phyloP scores from a whole-genome alignment of 2,797 vertebrate genomes.

The Molossus alvarezi region DNA sequence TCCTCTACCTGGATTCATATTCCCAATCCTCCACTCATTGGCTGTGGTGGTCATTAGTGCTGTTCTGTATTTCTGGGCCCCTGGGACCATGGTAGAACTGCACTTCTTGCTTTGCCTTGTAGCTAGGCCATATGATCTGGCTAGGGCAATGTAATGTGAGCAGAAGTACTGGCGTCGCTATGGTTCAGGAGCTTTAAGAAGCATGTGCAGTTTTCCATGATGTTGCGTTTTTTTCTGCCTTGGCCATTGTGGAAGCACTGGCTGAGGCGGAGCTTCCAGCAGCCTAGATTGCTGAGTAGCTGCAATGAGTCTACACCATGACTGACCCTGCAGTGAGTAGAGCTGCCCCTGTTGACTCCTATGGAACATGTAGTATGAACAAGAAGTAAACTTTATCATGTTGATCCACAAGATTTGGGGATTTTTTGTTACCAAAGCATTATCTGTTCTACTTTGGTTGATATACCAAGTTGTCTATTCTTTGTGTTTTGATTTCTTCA shows the following conservation, averaged over 20 bases:
- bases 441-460: not conserved
- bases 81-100: not conserved
- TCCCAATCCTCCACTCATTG: not conserved
- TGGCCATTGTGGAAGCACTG: not conserved
- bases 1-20: not conserved
- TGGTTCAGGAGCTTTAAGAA: not conserved
- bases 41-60: not conserved
- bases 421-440: not conserved
- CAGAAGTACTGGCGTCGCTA: not conserved
- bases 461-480: not conserved
- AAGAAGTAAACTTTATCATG: not conserved
- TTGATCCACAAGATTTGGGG: not conserved
- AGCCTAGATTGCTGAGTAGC: not conserved
- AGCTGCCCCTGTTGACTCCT: not conserved
- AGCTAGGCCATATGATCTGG: not conserved
- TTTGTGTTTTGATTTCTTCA: not conserved
- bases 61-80: not conserved
- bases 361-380: not conserved
- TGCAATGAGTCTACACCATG: not conserved
- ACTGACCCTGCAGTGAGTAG: not conserved
- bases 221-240: not conserved
- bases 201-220: not conserved
- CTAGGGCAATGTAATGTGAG: not conserved
- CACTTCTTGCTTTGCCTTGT: not conserved
- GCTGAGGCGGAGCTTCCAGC: too few relatives aligned